phyloP scores from a whole-genome alignment of 2,113 vertebrate genomes.

The Excalfactoria chinensis region DNA sequence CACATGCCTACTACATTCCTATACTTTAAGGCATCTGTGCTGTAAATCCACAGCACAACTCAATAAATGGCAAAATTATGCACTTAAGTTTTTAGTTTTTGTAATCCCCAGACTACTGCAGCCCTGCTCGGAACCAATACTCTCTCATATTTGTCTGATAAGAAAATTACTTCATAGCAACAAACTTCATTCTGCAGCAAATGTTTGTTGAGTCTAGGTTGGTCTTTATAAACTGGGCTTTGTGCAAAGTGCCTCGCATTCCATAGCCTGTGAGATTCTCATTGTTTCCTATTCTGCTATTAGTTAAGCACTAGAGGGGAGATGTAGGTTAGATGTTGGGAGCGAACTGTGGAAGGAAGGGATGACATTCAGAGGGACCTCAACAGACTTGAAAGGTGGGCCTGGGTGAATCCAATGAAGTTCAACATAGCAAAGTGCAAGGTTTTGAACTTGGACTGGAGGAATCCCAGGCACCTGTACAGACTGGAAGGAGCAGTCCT shows the following conservation, averaged over 20 bases:
- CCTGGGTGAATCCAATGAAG: no score
- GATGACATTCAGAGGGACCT: no score
- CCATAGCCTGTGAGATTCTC: background rate
- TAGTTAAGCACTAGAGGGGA: background rate
- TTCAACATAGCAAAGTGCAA: no score
- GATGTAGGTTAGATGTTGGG: background rate
- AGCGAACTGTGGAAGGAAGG: background rate
- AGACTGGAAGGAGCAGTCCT: no score
- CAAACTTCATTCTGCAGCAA: background rate
- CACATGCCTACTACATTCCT: accelerated
- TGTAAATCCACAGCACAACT: background rate
- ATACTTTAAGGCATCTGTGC: accelerated
- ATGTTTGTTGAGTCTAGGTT: background rate
- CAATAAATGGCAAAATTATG: background rate
- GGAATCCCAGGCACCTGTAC: no score
- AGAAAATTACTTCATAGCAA: background rate
- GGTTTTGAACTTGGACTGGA: no score
- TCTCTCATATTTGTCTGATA: background rate
- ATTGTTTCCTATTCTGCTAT: background rate
- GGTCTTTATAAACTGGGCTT: background rate
- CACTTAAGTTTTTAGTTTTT: background rate
- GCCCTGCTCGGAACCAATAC: background rate
- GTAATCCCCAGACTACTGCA: background rate
- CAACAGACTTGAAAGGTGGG: no score
- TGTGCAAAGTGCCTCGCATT: background rate